Evolutionary conservation across 2,888 invertebrate genomes (phyloP), one percentile per base, ranked within the genome.

Genomic region (Nebria salina): DNA sequence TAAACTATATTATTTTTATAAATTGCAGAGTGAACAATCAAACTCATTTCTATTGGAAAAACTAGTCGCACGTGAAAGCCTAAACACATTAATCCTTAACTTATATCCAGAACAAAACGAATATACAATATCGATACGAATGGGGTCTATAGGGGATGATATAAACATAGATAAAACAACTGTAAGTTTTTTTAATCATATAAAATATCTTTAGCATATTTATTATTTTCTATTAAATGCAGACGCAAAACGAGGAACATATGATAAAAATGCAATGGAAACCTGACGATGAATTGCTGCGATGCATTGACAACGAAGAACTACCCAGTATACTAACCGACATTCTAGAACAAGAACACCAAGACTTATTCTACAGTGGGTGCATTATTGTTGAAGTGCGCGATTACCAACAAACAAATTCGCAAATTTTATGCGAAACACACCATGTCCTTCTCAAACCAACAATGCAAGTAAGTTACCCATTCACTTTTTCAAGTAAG

Each of bases 71-170:
- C 92, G 93, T 87, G 97, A 97, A 89, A 94, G 94, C 88, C 92
- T 97, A 86, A 96, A 96, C 88, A 97, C 96, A 84, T 91, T 98
- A 87, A 95, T 97, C 86, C 92, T 98, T 86, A 98, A 97, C 90
- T 91, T 98, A 85, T 96, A 97, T 90, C 95, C 97, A 82, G 96
- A 95, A 81, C 96, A 96, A 90, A 96, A 97, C 89, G 97, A 97
- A 85, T 97, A 96, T 90, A 95, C 96, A 81, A 86, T 90, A 85
- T 87, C 88, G 68, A 86, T 89, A 84, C 83, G 84, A 75, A 83
- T 82, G 72, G 81, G 81, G 54, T 81, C 81, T 20, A 81, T 81
- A 64, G 76, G 76, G 8, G 81, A 81, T 70, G 81, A 81, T 25
- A 15, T 81, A 8, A 80, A 75, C 54, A 75, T 80, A n/a, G 80